Evolutionary conservation across 1,140 invertebrate genomes (phyloP).

Genomic region (Eumeta japonica): DNA sequence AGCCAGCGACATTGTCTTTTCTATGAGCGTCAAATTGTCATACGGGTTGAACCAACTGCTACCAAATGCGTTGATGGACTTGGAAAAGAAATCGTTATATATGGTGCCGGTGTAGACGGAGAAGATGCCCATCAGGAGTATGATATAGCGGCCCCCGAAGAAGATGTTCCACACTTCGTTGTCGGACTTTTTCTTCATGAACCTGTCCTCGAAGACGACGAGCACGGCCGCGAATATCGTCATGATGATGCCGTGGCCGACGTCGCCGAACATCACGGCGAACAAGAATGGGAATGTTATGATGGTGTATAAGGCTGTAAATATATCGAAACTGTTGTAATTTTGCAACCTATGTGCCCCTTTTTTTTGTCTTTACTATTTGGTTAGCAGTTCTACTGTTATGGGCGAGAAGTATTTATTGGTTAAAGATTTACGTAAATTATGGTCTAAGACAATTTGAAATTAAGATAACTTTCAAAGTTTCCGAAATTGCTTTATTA

Average conservation of each 20-base stretch:
- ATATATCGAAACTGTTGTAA: not conserved
- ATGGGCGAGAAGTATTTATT: too few species aligned
- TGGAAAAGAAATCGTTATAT: constrained; percentile 85
- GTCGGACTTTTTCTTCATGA: constrained; percentile 50
- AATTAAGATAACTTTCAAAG: too few species aligned
- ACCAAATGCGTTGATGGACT: constrained; percentile 79
- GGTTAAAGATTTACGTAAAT: constrained; percentile 7
- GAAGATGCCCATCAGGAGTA: constrained; percentile 81
- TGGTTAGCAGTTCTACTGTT: too few species aligned
- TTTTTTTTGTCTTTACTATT: too few species aligned
- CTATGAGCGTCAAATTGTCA: constrained; percentile 38
- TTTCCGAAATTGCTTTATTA: too few species aligned
- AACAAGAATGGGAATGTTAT: constrained; percentile 76
- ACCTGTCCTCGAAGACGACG: constrained; percentile 63
- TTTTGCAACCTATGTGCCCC: not conserved
- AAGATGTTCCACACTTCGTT: constrained; percentile 80
- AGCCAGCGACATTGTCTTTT: constrained; percentile 59
- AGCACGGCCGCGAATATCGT: constrained; percentile 62
- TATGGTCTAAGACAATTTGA: not conserved
- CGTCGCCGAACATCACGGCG: constrained; percentile 76
- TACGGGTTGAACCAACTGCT: constrained; percentile 66
- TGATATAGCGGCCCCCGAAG: constrained; percentile 82
- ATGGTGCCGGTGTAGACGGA: constrained; percentile 82
- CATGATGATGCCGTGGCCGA: constrained; percentile 71
- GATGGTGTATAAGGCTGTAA: constrained; percentile 66